Evolutionary conservation across 1,140 invertebrate species (phyloP).

Genomic region (Heterodera schachtii): DNA sequence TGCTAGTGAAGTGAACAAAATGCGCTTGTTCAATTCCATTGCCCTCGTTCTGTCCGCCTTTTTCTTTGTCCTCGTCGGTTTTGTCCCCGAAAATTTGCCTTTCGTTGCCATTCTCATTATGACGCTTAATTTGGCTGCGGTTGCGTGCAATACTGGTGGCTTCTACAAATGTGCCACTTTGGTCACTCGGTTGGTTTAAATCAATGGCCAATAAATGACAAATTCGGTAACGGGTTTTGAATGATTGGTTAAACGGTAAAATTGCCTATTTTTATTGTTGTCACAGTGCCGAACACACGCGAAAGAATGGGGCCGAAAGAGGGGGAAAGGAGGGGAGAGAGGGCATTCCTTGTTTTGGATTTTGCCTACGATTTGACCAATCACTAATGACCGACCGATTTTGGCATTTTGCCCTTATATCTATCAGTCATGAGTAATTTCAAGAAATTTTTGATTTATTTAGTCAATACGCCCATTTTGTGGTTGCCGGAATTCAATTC

Average conservation of each 20-base stretch:
- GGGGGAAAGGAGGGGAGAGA: too few species aligned
- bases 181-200: constrained; percentile 48
- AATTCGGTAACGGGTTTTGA: too few species aligned
- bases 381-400: too few species aligned
- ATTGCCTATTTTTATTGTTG: too few species aligned
- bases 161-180: constrained; percentile 58
- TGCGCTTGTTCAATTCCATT: constrained; percentile 57
- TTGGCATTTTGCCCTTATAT: too few species aligned
- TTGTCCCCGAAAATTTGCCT: constrained; percentile 45
- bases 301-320: too few species aligned
- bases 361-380: too few species aligned
- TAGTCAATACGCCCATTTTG: constrained; percentile 45
- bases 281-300: too few species aligned
- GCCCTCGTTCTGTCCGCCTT: constrained; percentile 49
- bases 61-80: constrained; percentile 49
- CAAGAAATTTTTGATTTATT: not conserved
- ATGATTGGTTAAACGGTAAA: too few species aligned
- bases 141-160: constrained; percentile 52
- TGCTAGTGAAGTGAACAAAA: constrained; percentile 43
- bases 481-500: constrained; percentile 48
- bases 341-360: too few species aligned
- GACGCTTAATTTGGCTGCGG: constrained; percentile 47
- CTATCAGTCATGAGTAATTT: too few species aligned
- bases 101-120: constrained; percentile 40
- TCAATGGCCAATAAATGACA: too few species aligned